Percentiles rank a stretch among this genome's conserved stretches.
Evolutionary conservation across 2,888 invertebrate genomes (phyloP).

Genomic region (Troides aeacus): DNA sequence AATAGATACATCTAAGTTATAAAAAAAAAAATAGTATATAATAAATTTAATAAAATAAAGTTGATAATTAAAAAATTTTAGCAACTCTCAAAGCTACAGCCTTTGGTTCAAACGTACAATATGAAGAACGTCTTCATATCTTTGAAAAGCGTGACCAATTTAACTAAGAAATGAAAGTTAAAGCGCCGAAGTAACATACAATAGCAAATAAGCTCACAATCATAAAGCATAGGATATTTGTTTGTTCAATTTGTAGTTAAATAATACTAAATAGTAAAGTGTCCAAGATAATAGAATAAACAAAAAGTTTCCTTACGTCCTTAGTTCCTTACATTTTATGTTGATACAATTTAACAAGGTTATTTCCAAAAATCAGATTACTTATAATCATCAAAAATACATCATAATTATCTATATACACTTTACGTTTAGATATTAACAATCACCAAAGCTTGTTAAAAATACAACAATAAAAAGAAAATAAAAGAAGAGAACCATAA

Average conservation of each 20-base stretch:
- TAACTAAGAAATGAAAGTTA: conserved; percentile 37
- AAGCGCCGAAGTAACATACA: conserved; percentile 23
- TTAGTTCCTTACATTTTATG: not conserved
- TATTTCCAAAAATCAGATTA: no score
- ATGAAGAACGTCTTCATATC: conserved; percentile 47
- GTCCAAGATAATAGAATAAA: not conserved
- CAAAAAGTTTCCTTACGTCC: not conserved
- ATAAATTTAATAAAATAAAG: not conserved
- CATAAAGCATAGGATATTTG: not conserved
- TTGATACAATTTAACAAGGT: no score
- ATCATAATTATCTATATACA: no score
- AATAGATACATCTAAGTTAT: no score
- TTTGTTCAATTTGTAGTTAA: not conserved
- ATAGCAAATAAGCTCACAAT: conserved; percentile 17
- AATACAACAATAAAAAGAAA: not conserved
- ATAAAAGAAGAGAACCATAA: conserved; percentile 18
- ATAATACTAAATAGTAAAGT: not conserved
- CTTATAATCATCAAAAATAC: no score
- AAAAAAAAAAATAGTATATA: no score
- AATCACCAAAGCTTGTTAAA: not conserved
- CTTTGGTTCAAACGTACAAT: conserved; percentile 39
- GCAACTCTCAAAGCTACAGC: conserved; percentile 32
- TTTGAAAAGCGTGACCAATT: conserved; percentile 50
- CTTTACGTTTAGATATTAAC: not conserved
- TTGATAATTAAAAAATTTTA: not conserved